Evolutionary conservation across 2,113 vertebrate species (phyloP), one percentile per base, ranked within the genome.

Genomic region (Aptenodytes patagonicus): DNA sequence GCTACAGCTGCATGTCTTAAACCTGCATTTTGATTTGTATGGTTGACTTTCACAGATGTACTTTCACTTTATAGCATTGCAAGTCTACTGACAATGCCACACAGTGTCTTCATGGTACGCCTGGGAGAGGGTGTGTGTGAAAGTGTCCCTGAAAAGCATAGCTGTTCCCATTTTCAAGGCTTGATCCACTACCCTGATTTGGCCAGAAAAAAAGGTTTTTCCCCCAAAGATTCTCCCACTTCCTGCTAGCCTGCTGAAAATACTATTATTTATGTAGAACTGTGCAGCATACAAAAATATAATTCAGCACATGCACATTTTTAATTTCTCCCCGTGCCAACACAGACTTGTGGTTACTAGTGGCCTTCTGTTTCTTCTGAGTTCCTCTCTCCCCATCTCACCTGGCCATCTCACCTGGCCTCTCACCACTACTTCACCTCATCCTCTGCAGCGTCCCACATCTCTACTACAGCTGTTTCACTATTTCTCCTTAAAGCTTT

Each of bases 1-100:
- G n/a, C 72, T 90, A 65, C 85, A 94, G 70, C 92, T 95, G 52
- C 51, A 32, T 65, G 54, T 76, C 77, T 73, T 29, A 82, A 94
- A 94, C 75, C 71, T 93, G 81, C 70, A 19, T 10, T 84, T 95
- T 76, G 68, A 58, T 73, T 71, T 77, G 21, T 26, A 4, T 28
- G 61, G 58, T 34, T 96, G 54, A 84, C 46, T 96, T 90, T 75
- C 81, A 49, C 75, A 69, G 61, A 9, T 11, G 93, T 70, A 14
- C 46, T 95, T 85, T 75, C 28, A 49, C 62, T 64, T 92, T 85
- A 38, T 14, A 84, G 68, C 6, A 44, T 2, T 66, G 40, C 78
- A 65, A 52, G 20, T 46, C 20, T 79, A 15, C 49, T 36, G 49
- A 38, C 36, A 92, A 12, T 3, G 40, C 21, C 52, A 38, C 44